These are phyloP conservation scores for Lycodopsis pacificus DNA, from an alignment of 2,797 vertebrate species.

Conservation along the genomic window DNA sequence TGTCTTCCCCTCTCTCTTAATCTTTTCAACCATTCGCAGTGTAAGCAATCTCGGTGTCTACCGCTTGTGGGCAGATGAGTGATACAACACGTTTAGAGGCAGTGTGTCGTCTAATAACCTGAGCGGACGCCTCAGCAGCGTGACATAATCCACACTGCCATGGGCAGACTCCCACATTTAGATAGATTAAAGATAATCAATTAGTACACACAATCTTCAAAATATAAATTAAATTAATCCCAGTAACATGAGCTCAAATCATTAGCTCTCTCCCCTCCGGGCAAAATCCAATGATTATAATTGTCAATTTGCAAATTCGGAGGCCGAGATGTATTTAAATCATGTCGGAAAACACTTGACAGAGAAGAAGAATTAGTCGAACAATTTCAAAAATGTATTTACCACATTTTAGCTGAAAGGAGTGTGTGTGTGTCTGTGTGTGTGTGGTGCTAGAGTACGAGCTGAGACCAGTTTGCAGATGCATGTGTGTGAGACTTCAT, in stretches of 20 bases:
- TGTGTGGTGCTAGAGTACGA: not conserved
- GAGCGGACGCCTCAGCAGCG: slow-evolving; percentile 4
- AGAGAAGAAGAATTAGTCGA: slow-evolving; percentile 44
- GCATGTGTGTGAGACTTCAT: not conserved
- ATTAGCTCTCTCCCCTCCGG: slow-evolving; percentile 52
- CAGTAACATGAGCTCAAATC: slow-evolving; percentile 60
- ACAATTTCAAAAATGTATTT: slow-evolving; percentile 51
- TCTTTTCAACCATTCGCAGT: slow-evolving; percentile 63
- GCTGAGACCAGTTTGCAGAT: not conserved
- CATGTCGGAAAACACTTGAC: slow-evolving; percentile 50
- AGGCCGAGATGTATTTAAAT: slow-evolving; percentile 54
- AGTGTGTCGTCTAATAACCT: slow-evolving; percentile 34
- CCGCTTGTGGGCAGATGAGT: slow-evolving; percentile 50
- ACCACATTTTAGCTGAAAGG: slow-evolving; percentile 24
- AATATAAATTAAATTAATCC: slow-evolving; percentile 66
- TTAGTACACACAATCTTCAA: slow-evolving; percentile 58
- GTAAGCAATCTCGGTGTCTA: slow-evolving; percentile 73
- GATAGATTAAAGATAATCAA: slow-evolving; percentile 66
- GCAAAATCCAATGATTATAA: slow-evolving; percentile 60
- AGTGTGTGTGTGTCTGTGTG: not conserved
- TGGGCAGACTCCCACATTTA: slow-evolving; percentile 53
- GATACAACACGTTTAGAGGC: slow-evolving; percentile 35
- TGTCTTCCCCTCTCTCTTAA: slow-evolving; percentile 55
- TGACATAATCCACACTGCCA: slow-evolving; percentile 44
- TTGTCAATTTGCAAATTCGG: slow-evolving; percentile 66